Evolutionary conservation across 1,140 invertebrate genomes (phyloP), one percentile per base, ranked within the genome.

Genomic region (Penaeus japonicus): DNA sequence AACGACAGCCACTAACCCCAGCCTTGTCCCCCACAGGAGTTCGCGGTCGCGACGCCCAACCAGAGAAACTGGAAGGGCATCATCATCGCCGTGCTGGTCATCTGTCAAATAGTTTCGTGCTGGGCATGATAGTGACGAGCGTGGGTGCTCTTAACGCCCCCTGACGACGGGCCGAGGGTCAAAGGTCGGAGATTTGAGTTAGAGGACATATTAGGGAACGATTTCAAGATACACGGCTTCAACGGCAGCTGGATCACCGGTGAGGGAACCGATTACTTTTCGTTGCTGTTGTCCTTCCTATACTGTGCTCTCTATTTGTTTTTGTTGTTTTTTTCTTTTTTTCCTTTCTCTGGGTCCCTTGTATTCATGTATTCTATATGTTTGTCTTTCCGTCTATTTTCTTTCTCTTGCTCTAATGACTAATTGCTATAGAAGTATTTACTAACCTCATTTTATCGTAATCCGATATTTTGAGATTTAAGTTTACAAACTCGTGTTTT

Each of bases 21-120:
- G 55, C 30, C 54, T 32, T 53, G 90, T 73, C 90, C 91, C 89
- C 93, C 92, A 17, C 93, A 96, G 96, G 96, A 97, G 92, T 92
- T 97, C 91, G 96, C 96, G 80, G 95, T 95, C 18, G 94, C 95
- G 30, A 96, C 95, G 30, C 95, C 96, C 30, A 96, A 95, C 83
- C 95, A 96, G 91, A 93, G 96, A 65, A 98, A 98, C 93, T 98
- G 97, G 97, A 95, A 96, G 55, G 97, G 97, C 24, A 97, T 98
- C 89, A 95, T 96, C 89, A 98, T 98, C 89, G 97, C 97, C 0
- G 93, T 98, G 57, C 93, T 98, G 85, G 97, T 98, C 54, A 98
- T 98, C 88, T 94, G 96, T n/a, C n/a, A n/a, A n/a, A n/a, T n/a
- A n/a, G n/a, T 27, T 95, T 96, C 15, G 97, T 98, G 10, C 95